phyloP scores from a whole-genome alignment of 2,888 invertebrate genomes.

The Hetaerina titia region DNA sequence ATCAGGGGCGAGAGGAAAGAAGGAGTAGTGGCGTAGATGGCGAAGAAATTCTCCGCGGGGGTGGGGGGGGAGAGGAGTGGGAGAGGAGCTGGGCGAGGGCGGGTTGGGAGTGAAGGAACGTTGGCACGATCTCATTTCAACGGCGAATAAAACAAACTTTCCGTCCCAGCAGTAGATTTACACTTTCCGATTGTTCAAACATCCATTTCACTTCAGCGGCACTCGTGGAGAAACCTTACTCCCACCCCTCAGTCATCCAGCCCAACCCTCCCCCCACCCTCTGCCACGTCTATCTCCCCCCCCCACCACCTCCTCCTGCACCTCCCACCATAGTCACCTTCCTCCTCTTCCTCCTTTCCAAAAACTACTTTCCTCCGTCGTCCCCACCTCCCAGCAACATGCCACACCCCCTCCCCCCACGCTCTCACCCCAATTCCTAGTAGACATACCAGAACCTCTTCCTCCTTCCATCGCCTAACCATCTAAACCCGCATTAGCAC shows the following conservation, averaged over 20 bases:
- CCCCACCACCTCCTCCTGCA: not conserved
- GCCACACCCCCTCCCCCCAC: not conserved
- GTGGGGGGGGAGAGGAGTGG: not conserved
- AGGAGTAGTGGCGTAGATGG: not conserved
- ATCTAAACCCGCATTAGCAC: not conserved
- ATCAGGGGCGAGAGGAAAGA: not conserved
- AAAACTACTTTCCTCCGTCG: slow-evolving; percentile 15
- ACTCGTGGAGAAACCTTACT: slow-evolving; percentile 63
- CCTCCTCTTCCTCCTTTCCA: not conserved
- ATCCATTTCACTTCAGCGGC: slow-evolving; percentile 65
- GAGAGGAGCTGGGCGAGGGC: too few species aligned
- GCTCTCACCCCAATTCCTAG: not conserved
- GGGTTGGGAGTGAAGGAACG: slow-evolving; percentile 48
- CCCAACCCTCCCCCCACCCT: not conserved
- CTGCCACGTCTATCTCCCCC: not conserved
- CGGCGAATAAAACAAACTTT: slow-evolving; percentile 66
- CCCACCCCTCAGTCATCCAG: not conserved
- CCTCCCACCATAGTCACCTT: not conserved
- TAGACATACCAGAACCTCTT: not conserved
- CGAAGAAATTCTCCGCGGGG: not conserved
- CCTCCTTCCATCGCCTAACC: not conserved
- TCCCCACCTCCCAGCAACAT: not conserved
- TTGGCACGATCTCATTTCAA: slow-evolving; percentile 65
- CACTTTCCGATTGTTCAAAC: slow-evolving; percentile 67
- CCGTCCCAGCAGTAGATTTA: slow-evolving; percentile 65